A percentile compares a stretch with the other conserved stretches of the same genome.
These are phyloP conservation scores for Pterocles burchelli DNA, from an alignment of 2,113 vertebrate genomes.

Conservation along the genomic window DNA sequence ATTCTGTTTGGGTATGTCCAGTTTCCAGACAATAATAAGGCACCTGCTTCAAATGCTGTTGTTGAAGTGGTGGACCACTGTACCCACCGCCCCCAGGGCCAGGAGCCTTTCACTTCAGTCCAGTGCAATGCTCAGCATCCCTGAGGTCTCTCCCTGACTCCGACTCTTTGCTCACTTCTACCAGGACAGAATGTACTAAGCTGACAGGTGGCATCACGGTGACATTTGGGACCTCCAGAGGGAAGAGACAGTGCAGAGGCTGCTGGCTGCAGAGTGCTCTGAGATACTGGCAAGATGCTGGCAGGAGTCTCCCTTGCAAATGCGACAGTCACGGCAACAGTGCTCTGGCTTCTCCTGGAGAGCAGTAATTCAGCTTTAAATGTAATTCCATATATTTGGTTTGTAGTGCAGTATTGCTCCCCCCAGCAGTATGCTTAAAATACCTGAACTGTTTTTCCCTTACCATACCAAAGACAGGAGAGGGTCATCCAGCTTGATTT, in stretches of 20 bases:
- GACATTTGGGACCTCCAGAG: background rate
- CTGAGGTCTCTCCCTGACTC: accelerated
- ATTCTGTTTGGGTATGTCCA: accelerated
- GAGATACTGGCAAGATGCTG: background rate
- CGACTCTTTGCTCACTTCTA: background rate
- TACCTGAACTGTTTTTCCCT: background rate
- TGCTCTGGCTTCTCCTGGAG: background rate
- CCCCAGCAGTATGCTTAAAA: background rate
- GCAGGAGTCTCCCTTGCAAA: background rate
- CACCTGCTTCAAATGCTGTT: background rate
- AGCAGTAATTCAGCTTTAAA: background rate
- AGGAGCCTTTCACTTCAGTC: background rate
- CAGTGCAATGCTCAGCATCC: accelerated
- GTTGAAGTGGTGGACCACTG: background rate
- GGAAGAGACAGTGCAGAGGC: background rate
- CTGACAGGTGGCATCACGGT: background rate
- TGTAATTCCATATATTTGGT: accelerated
- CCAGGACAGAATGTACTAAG: accelerated
- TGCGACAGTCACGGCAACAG: background rate
- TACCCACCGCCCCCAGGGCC: too few species aligned
- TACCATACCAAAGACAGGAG: accelerated
- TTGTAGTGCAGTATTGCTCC: background rate
- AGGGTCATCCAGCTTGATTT: background rate
- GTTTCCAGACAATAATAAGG: background rate
- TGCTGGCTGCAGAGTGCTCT: background rate